Conservation (phyloP, 1,140 invertebrate genomes). For the Teleopsis dalmanni region DNA sequence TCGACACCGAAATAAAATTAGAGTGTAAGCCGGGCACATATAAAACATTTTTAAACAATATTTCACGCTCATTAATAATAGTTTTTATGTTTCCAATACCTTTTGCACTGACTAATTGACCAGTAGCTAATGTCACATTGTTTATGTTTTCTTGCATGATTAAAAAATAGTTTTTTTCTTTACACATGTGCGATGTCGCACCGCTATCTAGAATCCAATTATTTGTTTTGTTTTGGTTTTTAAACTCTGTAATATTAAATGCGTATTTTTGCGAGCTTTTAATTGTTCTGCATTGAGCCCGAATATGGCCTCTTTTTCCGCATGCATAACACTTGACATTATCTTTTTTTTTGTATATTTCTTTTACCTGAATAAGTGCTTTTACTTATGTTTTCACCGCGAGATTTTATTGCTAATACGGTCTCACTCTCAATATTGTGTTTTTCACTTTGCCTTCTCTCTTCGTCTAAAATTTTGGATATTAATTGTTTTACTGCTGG, state of each 20-base stretch:
- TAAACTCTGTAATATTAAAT: background rate
- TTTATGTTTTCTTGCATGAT: background rate
- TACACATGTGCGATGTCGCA: conserved; percentile 6
- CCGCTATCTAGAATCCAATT: conserved; percentile 9
- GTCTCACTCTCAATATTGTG: background rate
- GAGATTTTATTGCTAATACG: conserved; percentile 2
- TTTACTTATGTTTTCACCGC: background rate
- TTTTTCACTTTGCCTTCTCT: conserved; percentile 1
- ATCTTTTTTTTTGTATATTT: background rate
- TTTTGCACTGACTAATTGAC: conserved; percentile 1
- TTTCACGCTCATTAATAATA: background rate
- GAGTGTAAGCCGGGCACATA: conserved; percentile 5
- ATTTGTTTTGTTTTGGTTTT: background rate
- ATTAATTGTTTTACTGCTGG: conserved; percentile 6
- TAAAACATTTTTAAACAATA: conserved; percentile 1
- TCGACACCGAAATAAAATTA: too few species aligned
- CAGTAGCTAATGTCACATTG: conserved; percentile 7
- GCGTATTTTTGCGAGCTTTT: background rate
- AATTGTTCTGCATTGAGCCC: conserved; percentile 8
- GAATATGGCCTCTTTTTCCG: conserved; percentile 8
- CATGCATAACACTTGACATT: conserved; percentile 11
- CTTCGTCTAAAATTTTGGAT: conserved; percentile 11
- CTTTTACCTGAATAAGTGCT: background rate
- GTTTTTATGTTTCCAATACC: conserved; percentile 2
- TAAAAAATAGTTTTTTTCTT: background rate